Evolutionary conservation across 2,888 invertebrate genomes (phyloP), one percentile per base, ranked within the genome.

Genomic region (Heliconius cydno): DNA sequence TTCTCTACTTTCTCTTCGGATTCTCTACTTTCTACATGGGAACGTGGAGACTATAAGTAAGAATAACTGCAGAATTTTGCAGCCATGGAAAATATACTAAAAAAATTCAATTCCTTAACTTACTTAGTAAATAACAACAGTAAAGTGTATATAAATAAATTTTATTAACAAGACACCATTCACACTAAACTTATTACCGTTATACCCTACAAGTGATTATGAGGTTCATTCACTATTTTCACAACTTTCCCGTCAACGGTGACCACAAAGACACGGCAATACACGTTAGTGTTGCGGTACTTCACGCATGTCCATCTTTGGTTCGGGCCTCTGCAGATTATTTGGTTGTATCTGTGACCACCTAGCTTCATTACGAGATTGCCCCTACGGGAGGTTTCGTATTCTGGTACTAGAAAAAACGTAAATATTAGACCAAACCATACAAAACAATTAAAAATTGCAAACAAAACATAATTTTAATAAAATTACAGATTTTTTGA

Each of bases 251-350:
- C 66, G 46, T 81, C 67, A 19, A 81, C n/a, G 25, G 80, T 81
- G 19, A 81, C 19, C 1, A 81, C 52, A 28, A 66, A 80, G 9
- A 80, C 81, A 10, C 81, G 81, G 41, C 81, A 81, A 66, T 75
- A 75, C 4, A 41, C 65, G 28, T 75, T 75, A 75, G 41, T 65
- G 22, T 75, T 75, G 46, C 46, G 77, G 3, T 79, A 76, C 76
- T 82, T 82, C 6, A 82, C 79, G 38, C 82, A 82, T n/a, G 75
- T 79, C 81, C 81, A 80, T 22, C 80, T 66, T 34, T 46, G 52
- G n/a, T 71, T 81, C 1, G 80, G 81, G 1, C 81, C 81, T 67
- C 52, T 77, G 30, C 71, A 67, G 9, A 73, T 73, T 10, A 81
- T 57, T 57, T 67, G 76, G 57, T 81, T 81, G 28, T 71, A 81